Base-by-base conservation (phyloP, 1,140 invertebrate species). In the Portunus trituberculatus region DNA sequence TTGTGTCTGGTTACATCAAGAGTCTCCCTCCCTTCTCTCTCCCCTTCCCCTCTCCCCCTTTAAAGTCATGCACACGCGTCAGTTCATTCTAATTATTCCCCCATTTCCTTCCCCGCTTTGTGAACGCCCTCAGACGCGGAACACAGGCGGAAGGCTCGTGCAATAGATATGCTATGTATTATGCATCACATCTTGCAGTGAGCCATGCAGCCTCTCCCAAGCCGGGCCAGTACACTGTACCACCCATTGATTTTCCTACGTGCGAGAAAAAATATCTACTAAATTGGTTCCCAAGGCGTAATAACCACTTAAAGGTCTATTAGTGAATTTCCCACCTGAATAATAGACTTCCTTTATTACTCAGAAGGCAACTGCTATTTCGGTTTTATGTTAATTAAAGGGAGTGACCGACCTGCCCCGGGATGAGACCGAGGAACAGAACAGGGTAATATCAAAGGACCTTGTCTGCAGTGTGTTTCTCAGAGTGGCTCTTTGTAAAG, bases 341-440 rank as follows among this genome's bases (percentile, higher is more conserved):
- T 76, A 76, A 76, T 76, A 76, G 67, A 76, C 67, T 76, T 76
- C 67, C 25, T 76, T 76, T 76, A 76, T 76, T 76, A 76, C 67
- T n/a, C 20, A 76, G 67, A 76, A 76, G 67, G 67, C 67, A 76
- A 76, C 67, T 76, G 67, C 67, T 76, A 76, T 76, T 76, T 76
- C 67, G 67, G 67, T 76, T 76, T 76, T 76, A 76, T 76, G 67
- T 76, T 76, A 76, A 76, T 76, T n/a, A 76, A 76, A n/a, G 67
- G n/a, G 67, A 76, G 67, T 76, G 67, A n/a, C 67, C 67, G 12
- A 25, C 67, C 67, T 76, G 67, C 25, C 67, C 67, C 25, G n/a
- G 25, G 67, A 76, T 76, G 67, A n/a, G 67, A 76, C 67, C 6
- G 25, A 76, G 67, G n/a, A 76, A 76, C 25, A 25, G 67, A 76